Evolutionary conservation across 2,797 vertebrate genomes (phyloP).

Genomic region (Acrocephalus scirpaceus): DNA sequence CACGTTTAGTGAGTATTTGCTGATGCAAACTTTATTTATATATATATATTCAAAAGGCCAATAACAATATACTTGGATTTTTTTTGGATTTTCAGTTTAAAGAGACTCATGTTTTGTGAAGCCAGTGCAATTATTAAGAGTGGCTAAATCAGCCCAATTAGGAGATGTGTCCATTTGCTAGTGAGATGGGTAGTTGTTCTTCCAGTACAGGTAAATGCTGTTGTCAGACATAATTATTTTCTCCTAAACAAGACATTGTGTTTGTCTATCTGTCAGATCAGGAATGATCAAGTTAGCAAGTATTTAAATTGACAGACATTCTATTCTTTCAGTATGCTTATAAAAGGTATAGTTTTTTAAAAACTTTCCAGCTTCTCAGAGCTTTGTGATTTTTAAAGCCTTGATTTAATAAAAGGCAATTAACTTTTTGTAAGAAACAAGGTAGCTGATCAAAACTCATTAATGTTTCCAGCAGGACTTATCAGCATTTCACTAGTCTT

Average conservation of each 20-base stretch:
- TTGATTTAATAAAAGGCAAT: not conserved
- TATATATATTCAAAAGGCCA: not conserved
- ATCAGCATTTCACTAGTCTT: not conserved
- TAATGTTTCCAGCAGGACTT: not conserved
- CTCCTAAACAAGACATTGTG: not conserved
- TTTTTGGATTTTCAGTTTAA: not conserved
- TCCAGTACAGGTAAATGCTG: not conserved
- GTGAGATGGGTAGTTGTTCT: not conserved
- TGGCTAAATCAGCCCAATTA: not conserved
- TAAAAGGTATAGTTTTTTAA: not conserved
- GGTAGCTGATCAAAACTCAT: not conserved
- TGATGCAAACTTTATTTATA: not conserved
- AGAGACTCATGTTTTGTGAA: not conserved
- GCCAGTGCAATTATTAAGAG: not conserved
- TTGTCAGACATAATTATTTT: not conserved
- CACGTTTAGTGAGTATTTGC: conserved; percentile 90
- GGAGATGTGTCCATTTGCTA: not conserved
- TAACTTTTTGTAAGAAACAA: not conserved
- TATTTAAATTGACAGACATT: not conserved
- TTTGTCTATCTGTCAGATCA: not conserved
- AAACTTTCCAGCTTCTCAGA: not conserved
- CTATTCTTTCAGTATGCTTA: not conserved
- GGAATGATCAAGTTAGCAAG: not conserved
- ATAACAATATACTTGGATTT: not conserved
- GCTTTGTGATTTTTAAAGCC: not conserved